Evolutionary conservation across 2,113 vertebrate genomes (phyloP).

Genomic region (Hydrolagus affinis): DNA sequence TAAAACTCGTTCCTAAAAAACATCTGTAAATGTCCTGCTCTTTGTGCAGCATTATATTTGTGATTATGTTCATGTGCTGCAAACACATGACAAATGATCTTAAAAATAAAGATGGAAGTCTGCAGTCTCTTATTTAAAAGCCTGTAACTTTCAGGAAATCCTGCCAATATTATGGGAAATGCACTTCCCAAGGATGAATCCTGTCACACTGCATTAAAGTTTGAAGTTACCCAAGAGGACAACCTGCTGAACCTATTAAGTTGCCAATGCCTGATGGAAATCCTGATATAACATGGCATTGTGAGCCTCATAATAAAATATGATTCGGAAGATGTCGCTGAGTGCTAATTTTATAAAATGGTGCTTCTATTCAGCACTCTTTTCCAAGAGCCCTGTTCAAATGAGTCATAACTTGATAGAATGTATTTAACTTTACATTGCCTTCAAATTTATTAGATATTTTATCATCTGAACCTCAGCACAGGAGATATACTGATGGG

Average conservation of each 20-base stretch:
- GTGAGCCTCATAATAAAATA: background rate
- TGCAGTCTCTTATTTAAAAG: background rate
- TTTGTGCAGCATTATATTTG: background rate
- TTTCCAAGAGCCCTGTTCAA: background rate
- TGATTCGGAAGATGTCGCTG: background rate
- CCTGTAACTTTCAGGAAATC: background rate
- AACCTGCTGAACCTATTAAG: conserved; percentile 35
- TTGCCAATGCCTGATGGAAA: background rate
- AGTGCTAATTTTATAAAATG: background rate
- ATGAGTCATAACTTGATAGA: background rate
- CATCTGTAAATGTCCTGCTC: background rate
- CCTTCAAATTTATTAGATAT: no score
- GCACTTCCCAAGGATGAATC: conserved; percentile 37
- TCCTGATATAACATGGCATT: conserved; percentile 4
- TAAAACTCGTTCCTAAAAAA: background rate
- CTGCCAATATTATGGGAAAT: background rate
- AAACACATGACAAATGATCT: no score
- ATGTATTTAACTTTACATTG: no score
- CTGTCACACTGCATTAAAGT: conserved; percentile 40
- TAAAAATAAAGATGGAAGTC: background rate
- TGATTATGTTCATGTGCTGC: no score
- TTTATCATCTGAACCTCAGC: no score
- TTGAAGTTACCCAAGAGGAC: conserved; percentile 40
- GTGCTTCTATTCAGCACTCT: background rate
- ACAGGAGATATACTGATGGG: no score